These are phyloP conservation scores for Cyrtonyx montezumae DNA, from an alignment of 2,113 vertebrate species.

Conservation along the genomic window DNA sequence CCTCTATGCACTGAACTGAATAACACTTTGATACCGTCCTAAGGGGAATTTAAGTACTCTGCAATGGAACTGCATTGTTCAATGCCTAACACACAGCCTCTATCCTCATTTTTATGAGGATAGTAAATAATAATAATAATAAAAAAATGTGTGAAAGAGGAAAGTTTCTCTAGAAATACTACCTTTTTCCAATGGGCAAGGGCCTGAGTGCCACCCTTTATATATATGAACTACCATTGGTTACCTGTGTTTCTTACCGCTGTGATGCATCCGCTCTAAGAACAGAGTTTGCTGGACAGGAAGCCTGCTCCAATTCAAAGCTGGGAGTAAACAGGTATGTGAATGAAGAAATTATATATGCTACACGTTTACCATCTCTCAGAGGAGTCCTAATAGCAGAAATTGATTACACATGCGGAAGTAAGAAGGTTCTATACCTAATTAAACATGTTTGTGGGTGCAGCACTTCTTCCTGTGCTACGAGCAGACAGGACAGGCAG, in stretches of 20 bases:
- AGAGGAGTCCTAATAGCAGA: conserved; percentile 26
- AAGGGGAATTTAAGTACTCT: neutral
- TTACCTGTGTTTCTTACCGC: neutral
- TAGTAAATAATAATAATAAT: fast-evolving
- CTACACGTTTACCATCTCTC: conserved; percentile 42
- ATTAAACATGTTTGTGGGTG: conserved; percentile 1
- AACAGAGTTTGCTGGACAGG: neutral
- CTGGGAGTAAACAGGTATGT: neutral
- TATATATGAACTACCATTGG: neutral
- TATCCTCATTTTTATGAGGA: neutral
- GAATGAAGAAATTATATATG: conserved; percentile 47
- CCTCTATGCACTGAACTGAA: neutral
- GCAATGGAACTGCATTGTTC: neutral
- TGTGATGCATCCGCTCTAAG: neutral
- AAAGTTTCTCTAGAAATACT: neutral
- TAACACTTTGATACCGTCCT: neutral
- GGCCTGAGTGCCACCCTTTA: neutral
- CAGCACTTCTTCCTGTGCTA: neutral
- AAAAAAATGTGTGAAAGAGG: neutral
- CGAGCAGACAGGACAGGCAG: neutral
- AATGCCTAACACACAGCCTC: neutral
- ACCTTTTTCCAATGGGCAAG: neutral
- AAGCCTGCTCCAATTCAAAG: neutral
- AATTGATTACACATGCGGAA: conserved; percentile 26
- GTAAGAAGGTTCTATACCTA: neutral